Base-by-base conservation (phyloP, 2,113 vertebrate genomes). In the Illadopsis cleaveri region DNA sequence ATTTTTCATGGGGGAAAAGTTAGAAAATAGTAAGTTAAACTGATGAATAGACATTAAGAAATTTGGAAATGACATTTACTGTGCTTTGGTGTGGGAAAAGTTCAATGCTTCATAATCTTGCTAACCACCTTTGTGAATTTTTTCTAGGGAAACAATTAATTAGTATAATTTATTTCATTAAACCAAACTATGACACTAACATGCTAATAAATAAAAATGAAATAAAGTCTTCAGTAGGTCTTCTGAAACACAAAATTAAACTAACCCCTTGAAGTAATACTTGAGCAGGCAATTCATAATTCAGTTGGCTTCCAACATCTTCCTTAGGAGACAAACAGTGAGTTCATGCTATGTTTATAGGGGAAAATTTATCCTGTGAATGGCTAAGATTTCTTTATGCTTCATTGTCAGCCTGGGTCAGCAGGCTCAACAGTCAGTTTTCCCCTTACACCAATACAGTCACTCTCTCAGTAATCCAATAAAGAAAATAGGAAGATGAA, bases 381-480 rank as follows among this genome's bases (percentile, higher is more conserved):
- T 66, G n/a, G 20, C 30, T 40, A 71, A 40, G 56, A 37, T 53
- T 31, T 25, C 9, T 71, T 94, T 91, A 66, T 66, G 10, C 28
- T 82, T 21, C 30, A 13, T 20, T 44, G n/a, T 64, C 30, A 44
- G 0, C 5, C 27, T 44, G 11, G 11, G 6, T 27, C 30, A 90
- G 53, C 12, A 68, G 5, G 31, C 4, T 90, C 75, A 81, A 27
- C 12, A 37, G 20, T 25, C 31, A 48, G 8, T 73, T 84, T 33
- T 61, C 35, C 8, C 3, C 30, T 73, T 84, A 61, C 35, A 54
- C 12, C 2, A 0, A 42, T 21, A 60, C 1, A 1, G 14, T 18
- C 13, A 11, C 6, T 76, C 2, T 72, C 23, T 45, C 69, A 7
- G 9, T 40, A 70, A 90, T 51, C 6, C 16, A 81, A 14, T 48